Conservation (phyloP, 2,113 vertebrate species). For the Platysternon megacephalum region DNA sequence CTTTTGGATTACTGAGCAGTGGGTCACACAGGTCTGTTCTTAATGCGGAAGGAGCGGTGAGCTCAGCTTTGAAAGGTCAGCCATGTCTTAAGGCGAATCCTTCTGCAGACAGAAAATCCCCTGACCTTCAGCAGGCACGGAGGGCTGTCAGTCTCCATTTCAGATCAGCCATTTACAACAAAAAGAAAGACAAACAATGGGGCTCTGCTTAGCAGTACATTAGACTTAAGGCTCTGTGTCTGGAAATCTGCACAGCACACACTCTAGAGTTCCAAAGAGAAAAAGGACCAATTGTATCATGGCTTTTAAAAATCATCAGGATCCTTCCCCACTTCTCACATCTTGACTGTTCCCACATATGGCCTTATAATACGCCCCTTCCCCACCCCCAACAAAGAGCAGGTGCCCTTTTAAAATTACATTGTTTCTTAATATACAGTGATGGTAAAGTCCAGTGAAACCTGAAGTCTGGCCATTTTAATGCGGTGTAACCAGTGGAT, state of each 20-base stretch:
- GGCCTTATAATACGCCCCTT: neutral
- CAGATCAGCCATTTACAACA: slow-evolving; percentile 52
- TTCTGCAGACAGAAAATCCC: slow-evolving; percentile 59
- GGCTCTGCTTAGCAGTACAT: slow-evolving; percentile 1
- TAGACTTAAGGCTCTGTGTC: neutral
- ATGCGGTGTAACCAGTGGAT: neutral
- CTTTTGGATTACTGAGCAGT: slow-evolving; percentile 12
- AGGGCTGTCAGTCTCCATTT: slow-evolving; percentile 74
- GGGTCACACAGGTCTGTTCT: slow-evolving; percentile 49
- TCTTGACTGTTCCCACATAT: neutral
- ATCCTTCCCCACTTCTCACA: neutral
- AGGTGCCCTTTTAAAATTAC: neutral
- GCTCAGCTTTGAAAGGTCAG: slow-evolving; percentile 78
- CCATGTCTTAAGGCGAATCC: slow-evolving; percentile 77
- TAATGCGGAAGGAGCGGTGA: neutral
- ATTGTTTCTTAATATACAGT: neutral
- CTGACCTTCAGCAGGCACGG: slow-evolving; percentile 59
- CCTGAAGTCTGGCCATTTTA: neutral
- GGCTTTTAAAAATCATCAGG: neutral
- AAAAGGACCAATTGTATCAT: neutral
- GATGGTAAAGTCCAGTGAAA: neutral
- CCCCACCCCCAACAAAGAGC: neutral
- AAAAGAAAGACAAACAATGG: slow-evolving; percentile 37
- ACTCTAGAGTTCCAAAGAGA: neutral
- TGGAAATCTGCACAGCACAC: rapidly evolving